Evolutionary conservation across 2,113 vertebrate genomes (phyloP).

Genomic region (Rhodinocichla rosea): DNA sequence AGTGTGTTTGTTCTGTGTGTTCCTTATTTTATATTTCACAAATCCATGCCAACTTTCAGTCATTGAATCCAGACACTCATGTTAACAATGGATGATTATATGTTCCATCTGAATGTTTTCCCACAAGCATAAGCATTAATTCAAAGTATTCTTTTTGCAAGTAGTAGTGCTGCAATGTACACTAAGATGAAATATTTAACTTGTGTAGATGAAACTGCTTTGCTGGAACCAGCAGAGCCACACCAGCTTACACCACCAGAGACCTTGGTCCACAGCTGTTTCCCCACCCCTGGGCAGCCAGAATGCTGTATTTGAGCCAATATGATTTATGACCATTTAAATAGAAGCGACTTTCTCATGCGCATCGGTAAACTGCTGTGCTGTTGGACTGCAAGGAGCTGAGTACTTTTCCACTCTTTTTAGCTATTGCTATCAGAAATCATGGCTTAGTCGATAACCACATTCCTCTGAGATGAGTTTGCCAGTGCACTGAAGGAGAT

Average conservation of each 20-base stretch:
- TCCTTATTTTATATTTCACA: slow-evolving; percentile 20
- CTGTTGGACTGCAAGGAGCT: not conserved
- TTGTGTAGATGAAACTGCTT: not conserved
- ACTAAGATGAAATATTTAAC: not conserved
- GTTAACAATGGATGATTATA: slow-evolving; percentile 23
- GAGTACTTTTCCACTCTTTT: slow-evolving; percentile 55
- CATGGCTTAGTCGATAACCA: slow-evolving; percentile 33
- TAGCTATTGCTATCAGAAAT: slow-evolving; percentile 44
- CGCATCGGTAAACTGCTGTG: not conserved
- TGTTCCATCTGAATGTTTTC: slow-evolving; percentile 11
- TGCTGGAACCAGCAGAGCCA: not conserved
- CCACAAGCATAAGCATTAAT: slow-evolving; percentile 1
- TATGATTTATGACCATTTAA: slow-evolving; percentile 29
- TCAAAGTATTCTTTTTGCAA: not conserved
- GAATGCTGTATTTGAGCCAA: not conserved
- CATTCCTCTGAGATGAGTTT: slow-evolving; percentile 48
- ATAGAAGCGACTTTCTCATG: slow-evolving; percentile 25
- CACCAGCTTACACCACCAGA: not conserved
- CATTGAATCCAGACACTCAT: slow-evolving; percentile 12
- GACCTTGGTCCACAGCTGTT: not conserved
- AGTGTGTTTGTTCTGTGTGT: not conserved
- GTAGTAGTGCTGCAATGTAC: not conserved
- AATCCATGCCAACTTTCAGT: not conserved
- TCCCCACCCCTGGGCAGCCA: not conserved
- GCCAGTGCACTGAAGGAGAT: slow-evolving; percentile 37